These are phyloP conservation scores for Pluvianellus socialis DNA, from an alignment of 2,113 vertebrate species.

Conservation along the genomic window DNA sequence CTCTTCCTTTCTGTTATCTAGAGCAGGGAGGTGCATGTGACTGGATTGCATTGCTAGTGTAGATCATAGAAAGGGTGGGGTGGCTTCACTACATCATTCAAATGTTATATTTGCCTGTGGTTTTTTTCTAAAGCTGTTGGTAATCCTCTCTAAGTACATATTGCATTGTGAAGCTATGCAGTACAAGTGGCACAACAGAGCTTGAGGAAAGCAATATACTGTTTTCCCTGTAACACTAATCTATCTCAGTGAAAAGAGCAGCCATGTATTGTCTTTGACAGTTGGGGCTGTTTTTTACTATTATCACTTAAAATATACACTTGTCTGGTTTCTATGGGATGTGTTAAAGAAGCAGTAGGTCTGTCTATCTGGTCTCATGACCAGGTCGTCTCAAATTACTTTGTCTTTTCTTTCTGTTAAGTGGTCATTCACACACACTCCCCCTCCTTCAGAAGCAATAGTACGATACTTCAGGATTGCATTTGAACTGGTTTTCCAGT, in stretches of 20 bases:
- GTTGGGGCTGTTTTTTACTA: not conserved
- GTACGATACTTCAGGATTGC: rapidly evolving
- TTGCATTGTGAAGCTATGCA: rapidly evolving
- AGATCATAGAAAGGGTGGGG: rapidly evolving
- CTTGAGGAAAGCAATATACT: not conserved
- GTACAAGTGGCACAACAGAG: not conserved
- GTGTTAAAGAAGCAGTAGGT: not conserved
- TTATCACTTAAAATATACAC: not conserved
- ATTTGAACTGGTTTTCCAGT: not conserved
- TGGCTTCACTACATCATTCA: not conserved
- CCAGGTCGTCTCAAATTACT: not conserved
- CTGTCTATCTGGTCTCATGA: not conserved
- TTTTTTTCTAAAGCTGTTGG: not conserved
- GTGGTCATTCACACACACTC: rapidly evolving
- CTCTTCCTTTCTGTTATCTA: not conserved
- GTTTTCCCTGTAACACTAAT: not conserved
- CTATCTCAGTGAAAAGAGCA: not conserved
- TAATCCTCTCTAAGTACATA: not conserved
- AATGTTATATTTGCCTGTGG: not conserved
- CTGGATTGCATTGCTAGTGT: not conserved
- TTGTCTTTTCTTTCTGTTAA: not conserved
- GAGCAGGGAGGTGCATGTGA: not conserved
- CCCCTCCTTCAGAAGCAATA: no score
- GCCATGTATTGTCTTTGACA: not conserved
- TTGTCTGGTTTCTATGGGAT: not conserved